Evolutionary conservation across 2,797 vertebrate species (phyloP), one percentile per base, ranked within the genome.

Genomic region (Simalia tracyae): DNA sequence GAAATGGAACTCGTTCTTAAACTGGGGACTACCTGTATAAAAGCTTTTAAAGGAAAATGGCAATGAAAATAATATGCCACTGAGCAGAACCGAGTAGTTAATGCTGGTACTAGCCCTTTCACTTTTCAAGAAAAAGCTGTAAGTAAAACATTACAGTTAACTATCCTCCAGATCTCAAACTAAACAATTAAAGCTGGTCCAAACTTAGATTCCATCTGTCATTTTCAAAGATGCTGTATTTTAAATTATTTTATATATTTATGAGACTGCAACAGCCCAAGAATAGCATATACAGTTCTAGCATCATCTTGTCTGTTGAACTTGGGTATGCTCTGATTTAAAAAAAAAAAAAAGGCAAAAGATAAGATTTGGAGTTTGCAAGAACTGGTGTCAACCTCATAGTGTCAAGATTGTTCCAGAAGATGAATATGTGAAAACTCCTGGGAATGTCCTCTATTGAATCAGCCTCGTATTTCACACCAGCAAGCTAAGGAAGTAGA

Each of bases 111-210:
- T 15, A 89, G 14, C 0, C 31, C 66, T 92, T 92, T 92, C 12
- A 81, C 84, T 93, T 4, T 84, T 68, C 28, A 19, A 0, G 17
- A 81, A 22, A 89, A 8, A 85, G 92, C 1, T 8, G 26, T 46
- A 84, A 90, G 24, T 64, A 26, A 92, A 81, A 91, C 92, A 94
- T 88, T 66, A 72, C 56, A 89, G 46, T 61, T 93, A 0, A 0
- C 17, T 88, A 4, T 89, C 92, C 92, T 88, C 26, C 56, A 89
- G 36, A 84, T 46, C 64, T 0, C 2, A 56, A n/a, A 88, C 4
- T 10, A 24, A 90, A 89, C 10, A 91, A 4, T 0, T 57, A 31
- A 92, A 90, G 42, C 54, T 1, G 63, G 42, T 64, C 88, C 88
- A 92, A 72, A 2, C 14, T 66, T 42, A 14, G 31, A 2, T 5